phyloP scores from a whole-genome alignment of 2,888 invertebrate genomes.

The Mayetiola destructor region DNA sequence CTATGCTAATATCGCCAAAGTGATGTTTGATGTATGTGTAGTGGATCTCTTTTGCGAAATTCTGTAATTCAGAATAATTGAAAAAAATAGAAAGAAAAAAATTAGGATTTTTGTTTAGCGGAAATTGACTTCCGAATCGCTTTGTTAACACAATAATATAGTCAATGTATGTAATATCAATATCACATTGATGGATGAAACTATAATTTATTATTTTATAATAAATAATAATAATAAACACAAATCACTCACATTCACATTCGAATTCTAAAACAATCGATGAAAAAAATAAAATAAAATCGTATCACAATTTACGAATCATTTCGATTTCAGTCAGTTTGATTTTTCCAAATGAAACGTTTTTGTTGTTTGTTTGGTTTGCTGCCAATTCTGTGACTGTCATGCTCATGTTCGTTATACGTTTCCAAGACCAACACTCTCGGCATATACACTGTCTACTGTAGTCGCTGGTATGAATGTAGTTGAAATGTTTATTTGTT shows the following conservation, averaged over 20 bases:
- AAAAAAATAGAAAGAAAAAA: neutral
- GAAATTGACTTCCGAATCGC: too few species aligned
- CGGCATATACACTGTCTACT: too few species aligned
- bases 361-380: slow-evolving; percentile 6
- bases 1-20: neutral
- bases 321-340: neutral
- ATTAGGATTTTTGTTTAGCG: neutral
- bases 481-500: too few species aligned
- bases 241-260: neutral
- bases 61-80: neutral
- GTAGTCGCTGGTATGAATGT: too few species aligned
- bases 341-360: neutral
- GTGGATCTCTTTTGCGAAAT: neutral
- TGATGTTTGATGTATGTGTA: neutral
- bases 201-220: neutral
- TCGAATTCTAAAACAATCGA: neutral
- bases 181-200: too few species aligned
- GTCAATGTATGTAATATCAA: too few species aligned
- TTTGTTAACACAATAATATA: too few species aligned
- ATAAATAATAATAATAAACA: neutral
- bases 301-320: neutral
- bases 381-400: too few species aligned
- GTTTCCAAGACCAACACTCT: too few species aligned
- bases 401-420: too few species aligned
- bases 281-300: neutral